Evolutionary conservation across 92 coral and sea anemone genomes (phyloP).

Genomic region (Parazoanthus darwini): DNA sequence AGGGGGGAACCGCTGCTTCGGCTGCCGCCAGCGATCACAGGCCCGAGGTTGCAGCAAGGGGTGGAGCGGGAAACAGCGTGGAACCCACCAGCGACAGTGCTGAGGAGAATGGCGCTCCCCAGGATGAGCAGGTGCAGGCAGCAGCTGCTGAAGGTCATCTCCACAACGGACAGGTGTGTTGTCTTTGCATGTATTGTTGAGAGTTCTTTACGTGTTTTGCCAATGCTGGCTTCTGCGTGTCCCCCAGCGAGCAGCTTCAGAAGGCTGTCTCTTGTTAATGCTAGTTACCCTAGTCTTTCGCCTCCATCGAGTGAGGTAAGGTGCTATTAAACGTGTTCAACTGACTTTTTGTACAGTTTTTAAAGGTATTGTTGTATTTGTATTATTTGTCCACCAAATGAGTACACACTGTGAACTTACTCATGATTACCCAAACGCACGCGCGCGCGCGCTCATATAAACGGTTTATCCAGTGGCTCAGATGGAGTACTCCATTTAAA

Average conservation of each 20-base stretch:
- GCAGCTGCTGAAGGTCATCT: constrained; percentile 71
- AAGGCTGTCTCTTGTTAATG: too few species aligned
- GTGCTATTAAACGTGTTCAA: too few species aligned
- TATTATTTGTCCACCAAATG: background rate
- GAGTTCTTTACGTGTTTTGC: too few species aligned
- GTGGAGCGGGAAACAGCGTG: constrained; percentile 31
- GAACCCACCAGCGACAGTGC: constrained; percentile 69
- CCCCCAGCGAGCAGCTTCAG: too few species aligned
- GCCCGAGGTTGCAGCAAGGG: constrained; percentile 45
- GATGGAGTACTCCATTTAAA: background rate
- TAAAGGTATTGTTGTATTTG: background rate
- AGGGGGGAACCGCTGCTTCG: constrained; percentile 86
- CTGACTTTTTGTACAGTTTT: background rate
- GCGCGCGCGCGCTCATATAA: background rate
- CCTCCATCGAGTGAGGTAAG: too few species aligned
- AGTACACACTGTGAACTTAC: background rate
- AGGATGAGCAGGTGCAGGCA: constrained; percentile 84
- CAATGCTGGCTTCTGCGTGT: too few species aligned
- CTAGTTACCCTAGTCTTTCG: too few species aligned
- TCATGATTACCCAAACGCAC: background rate
- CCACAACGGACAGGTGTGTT: constrained; percentile 82
- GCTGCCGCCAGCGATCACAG: constrained; percentile 70
- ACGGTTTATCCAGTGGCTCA: background rate
- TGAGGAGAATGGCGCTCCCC: constrained; percentile 78
- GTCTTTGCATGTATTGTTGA: background rate